A percentile compares a stretch with the other conserved stretches of the same genome.
Evolutionary conservation across 2,797 vertebrate genomes (phyloP).

Genomic region (Hoplostethus mediterraneus): DNA sequence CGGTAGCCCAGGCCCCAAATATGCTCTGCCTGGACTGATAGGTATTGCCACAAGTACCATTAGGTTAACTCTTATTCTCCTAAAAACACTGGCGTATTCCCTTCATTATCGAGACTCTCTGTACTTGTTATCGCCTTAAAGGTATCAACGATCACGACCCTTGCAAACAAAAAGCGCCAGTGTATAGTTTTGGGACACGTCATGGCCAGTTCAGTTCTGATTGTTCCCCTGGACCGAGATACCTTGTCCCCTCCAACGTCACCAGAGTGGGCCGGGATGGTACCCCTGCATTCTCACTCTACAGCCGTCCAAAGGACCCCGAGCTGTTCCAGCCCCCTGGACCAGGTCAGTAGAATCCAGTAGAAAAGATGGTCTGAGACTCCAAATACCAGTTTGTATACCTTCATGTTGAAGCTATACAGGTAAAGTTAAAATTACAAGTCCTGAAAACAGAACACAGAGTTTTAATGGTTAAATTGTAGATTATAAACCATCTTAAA

Average conservation of each 20-base stretch:
- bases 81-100: not conserved
- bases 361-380: not conserved
- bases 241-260: conserved; percentile 86
- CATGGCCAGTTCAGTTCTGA: conserved; percentile 34
- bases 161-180: conserved; percentile 85
- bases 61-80: not conserved
- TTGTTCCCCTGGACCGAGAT: conserved; percentile 86
- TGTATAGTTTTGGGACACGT: conserved; percentile 87
- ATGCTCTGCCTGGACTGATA: conserved; percentile 87
- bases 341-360: conserved; percentile 84
- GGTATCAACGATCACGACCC: conserved; percentile 85
- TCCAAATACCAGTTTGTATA: too few relatives aligned
- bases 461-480: too few relatives aligned
- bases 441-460: too few relatives aligned
- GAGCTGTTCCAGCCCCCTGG: conserved; percentile 81
- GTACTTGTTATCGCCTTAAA: conserved; percentile 45
- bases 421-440: too few relatives aligned
- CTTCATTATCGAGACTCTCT: not conserved
- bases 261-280: conserved; percentile 82
- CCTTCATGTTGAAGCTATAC: too few relatives aligned
- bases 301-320: conserved; percentile 79
- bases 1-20: conserved; percentile 90
- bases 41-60: conserved; percentile 72
- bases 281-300: conserved; percentile 86
- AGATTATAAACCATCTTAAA: not conserved